Evolutionary conservation across 2,113 vertebrate species (phyloP).

Genomic region (Cyprinodon brontotheroides): DNA sequence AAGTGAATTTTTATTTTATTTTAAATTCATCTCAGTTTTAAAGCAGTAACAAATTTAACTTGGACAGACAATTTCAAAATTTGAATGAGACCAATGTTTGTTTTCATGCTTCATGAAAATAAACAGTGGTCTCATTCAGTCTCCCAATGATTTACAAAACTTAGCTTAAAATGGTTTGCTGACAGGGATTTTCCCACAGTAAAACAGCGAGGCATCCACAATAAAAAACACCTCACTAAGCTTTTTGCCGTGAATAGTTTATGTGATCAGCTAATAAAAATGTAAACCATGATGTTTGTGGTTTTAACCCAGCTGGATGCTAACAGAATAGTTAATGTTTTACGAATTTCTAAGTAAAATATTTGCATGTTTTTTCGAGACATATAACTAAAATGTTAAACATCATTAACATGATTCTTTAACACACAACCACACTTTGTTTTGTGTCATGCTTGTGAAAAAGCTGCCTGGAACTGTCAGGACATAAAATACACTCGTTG

Average conservation of each 20-base stretch:
- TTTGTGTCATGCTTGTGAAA: no score
- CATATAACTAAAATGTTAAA: neutral
- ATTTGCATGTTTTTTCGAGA: neutral
- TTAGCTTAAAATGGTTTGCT: neutral
- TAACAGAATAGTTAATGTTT: neutral
- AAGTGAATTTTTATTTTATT: neutral
- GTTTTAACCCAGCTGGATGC: neutral
- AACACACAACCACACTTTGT: no score
- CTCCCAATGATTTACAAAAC: conserved; percentile 2
- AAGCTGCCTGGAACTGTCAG: no score
- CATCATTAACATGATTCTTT: neutral
- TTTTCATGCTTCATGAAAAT: conserved; percentile 1
- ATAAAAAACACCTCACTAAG: conserved; percentile 4
- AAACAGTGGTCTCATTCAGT: neutral
- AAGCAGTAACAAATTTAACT: neutral
- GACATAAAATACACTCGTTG: no score
- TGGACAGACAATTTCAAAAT: neutral
- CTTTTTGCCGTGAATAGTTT: neutral
- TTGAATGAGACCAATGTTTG: neutral
- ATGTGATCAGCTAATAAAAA: neutral
- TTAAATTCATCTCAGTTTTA: neutral
- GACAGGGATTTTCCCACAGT: conserved; percentile 15
- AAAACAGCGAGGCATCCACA: conserved; percentile 1
- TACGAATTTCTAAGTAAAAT: neutral
- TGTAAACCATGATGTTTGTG: neutral